These are phyloP conservation scores for Colostygia pectinataria DNA, from an alignment of 2,888 invertebrate species.

Conservation along the genomic window DNA sequence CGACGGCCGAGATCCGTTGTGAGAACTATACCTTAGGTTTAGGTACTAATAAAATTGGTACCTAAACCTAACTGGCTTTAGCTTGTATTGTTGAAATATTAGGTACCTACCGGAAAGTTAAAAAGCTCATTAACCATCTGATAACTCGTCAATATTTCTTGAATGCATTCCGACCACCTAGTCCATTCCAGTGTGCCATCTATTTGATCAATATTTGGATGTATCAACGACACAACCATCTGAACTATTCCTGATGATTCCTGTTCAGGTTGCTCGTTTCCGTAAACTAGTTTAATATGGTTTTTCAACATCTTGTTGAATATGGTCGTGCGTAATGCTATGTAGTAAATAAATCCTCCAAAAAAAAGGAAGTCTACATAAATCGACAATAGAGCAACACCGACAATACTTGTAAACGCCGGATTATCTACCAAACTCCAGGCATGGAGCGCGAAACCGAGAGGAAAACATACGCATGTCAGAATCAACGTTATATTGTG, in stretches of 20 bases:
- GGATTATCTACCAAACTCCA: constrained; percentile 32
- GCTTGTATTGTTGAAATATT: too few species aligned
- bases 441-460: constrained; percentile 31
- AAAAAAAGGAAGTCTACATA: constrained; percentile 41
- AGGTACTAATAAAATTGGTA: too few species aligned
- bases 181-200: constrained; percentile 8
- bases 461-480: constrained; percentile 20
- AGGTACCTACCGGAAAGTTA: constrained; percentile 40
- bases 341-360: constrained; percentile 37
- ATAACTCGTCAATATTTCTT: constrained; percentile 40
- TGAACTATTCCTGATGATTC: not conserved
- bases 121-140: constrained; percentile 37
- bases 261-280: not conserved
- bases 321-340: constrained; percentile 36
- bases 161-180: constrained; percentile 36
- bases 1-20: too few species aligned
- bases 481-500: not conserved
- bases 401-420: constrained; percentile 22
- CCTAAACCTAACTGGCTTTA: too few species aligned
- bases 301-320: constrained; percentile 38
- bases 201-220: constrained; percentile 12
- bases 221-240: constrained; percentile 5
- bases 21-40: too few species aligned
- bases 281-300: constrained; percentile 1
- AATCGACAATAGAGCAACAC: constrained; percentile 17